A percentile compares a stretch with the other conserved stretches of the same genome.
These are phyloP conservation scores for Patella depressa DNA, from an alignment of 2,888 invertebrate species.

Conservation along the genomic window DNA sequence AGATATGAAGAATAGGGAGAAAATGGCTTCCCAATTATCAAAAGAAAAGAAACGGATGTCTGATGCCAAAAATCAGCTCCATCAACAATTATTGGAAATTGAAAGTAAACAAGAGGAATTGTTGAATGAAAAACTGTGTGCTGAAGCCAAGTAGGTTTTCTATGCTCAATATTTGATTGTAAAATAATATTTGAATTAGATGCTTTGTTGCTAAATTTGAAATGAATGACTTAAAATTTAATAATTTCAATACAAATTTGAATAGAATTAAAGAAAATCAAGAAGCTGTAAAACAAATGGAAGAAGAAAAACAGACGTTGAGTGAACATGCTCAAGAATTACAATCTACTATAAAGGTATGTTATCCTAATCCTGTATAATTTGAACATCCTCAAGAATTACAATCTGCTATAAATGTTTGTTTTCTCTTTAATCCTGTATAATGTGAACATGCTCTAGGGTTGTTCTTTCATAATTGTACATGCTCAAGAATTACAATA, in stretches of 20 bases:
- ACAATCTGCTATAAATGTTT: constrained; percentile 70
- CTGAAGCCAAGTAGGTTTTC: constrained; percentile 65
- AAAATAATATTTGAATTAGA: no score
- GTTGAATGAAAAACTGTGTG: constrained; percentile 69
- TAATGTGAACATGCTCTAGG: no score
- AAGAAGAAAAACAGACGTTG: constrained; percentile 71
- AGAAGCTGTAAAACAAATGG: constrained; percentile 66
- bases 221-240: no score
- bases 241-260: neutral
- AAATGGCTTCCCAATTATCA: constrained; percentile 56
- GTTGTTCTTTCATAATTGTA: neutral
- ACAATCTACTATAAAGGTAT: constrained; percentile 70
- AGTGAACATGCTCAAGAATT: constrained; percentile 71
- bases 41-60: constrained; percentile 70
- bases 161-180: neutral
- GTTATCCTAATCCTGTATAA: constrained; percentile 6
- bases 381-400: constrained; percentile 71
- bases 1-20: constrained; percentile 57
- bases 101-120: constrained; percentile 69
- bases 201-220: no score
- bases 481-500: constrained; percentile 71
- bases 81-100: constrained; percentile 60
- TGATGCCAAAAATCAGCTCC: constrained; percentile 65
- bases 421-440: neutral
- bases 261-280: constrained; percentile 68